phyloP scores from a whole-genome alignment of 2,888 invertebrate species.

The Lymantria monacha region DNA sequence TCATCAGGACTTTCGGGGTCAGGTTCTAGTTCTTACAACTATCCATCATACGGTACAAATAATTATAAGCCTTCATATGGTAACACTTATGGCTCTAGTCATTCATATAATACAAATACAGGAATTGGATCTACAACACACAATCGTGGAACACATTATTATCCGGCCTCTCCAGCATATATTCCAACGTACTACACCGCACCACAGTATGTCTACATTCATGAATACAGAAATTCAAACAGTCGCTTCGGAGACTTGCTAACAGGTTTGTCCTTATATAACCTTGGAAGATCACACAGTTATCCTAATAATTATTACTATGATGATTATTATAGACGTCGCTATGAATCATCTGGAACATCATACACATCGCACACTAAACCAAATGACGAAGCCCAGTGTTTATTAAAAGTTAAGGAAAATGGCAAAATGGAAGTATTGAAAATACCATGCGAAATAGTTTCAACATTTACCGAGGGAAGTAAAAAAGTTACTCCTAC shows the following conservation, averaged over 20 bases:
- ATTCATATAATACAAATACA: slow-evolving; percentile 25
- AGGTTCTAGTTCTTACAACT: slow-evolving; percentile 10
- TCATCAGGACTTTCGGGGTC: slow-evolving; percentile 25
- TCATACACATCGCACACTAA: slow-evolving; percentile 25
- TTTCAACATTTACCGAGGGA: slow-evolving; percentile 67
- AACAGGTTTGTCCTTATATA: slow-evolving; percentile 67
- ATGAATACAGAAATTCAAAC: slow-evolving; percentile 62
- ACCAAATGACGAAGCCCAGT: slow-evolving; percentile 52
- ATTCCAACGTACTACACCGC: slow-evolving; percentile 47
- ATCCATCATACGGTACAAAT: no score
- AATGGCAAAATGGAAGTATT: slow-evolving; percentile 48
- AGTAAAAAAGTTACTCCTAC: slow-evolving; percentile 42
- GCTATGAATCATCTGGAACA: slow-evolving; percentile 45
- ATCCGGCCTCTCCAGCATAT: slow-evolving; percentile 14
- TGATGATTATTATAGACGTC: slow-evolving; percentile 64
- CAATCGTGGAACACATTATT: not conserved
- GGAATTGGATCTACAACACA: not conserved
- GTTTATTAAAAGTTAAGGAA: slow-evolving; percentile 60
- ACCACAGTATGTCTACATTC: slow-evolving; percentile 66
- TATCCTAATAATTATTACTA: slow-evolving; percentile 59
- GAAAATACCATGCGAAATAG: slow-evolving; percentile 72
- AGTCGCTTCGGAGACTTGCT: slow-evolving; percentile 66
- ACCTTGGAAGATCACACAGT: slow-evolving; percentile 64
- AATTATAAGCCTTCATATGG: not conserved
- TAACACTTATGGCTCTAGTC: slow-evolving; percentile 12